These are phyloP conservation scores for Eira barbara DNA, from an alignment of 2,113 vertebrate species.

Conservation along the genomic window DNA sequence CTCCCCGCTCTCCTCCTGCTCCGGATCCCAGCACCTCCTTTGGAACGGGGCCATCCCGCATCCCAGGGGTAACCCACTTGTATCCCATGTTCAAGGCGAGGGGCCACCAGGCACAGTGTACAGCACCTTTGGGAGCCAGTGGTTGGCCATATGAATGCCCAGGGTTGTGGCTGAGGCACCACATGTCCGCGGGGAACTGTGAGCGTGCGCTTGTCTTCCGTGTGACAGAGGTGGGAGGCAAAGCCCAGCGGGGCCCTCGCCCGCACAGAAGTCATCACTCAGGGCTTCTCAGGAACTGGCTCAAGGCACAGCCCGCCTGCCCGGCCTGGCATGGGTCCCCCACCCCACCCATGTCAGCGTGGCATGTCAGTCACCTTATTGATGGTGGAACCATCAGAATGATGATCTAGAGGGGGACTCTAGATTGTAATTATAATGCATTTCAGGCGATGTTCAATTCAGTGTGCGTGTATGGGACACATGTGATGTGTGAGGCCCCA, in stretches of 20 bases:
- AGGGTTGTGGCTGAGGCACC: fast-evolving
- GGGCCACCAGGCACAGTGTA: fast-evolving
- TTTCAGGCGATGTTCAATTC: fast-evolving
- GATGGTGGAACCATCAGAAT: fast-evolving
- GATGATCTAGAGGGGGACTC: not conserved
- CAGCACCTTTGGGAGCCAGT: not conserved
- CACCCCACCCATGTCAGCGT: fast-evolving
- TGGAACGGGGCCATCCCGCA: not conserved
- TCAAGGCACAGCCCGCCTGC: not conserved
- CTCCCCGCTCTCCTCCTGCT: not conserved
- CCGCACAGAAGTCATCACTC: fast-evolving
- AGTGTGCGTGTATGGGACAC: fast-evolving
- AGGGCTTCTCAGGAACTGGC: fast-evolving
- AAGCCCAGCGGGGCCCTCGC: not conserved
- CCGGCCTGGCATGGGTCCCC: too few relatives aligned
- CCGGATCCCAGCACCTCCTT: not conserved
- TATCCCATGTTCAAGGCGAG: fast-evolving
- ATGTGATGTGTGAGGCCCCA: fast-evolving
- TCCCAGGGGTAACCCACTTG: fast-evolving
- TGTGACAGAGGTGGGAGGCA: not conserved
- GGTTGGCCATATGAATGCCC: fast-evolving
- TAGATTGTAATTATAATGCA: fast-evolving
- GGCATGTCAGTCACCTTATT: not conserved
- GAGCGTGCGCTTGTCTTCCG: fast-evolving
- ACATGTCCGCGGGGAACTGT: fast-evolving